Base-by-base conservation (phyloP, 2,797 vertebrate species). In the Pangasius larnaudii region DNA sequence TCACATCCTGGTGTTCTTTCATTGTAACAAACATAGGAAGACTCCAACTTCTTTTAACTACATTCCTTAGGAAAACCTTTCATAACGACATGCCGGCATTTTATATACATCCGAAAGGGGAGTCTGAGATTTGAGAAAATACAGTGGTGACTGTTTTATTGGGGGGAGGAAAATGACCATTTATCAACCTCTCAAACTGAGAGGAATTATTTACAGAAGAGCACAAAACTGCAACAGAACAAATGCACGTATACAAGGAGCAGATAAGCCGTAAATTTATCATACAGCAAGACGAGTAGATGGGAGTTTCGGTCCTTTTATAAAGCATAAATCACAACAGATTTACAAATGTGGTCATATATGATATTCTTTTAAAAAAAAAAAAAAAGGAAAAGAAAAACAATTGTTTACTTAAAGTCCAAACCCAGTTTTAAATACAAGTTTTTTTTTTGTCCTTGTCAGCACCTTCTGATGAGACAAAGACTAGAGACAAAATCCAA, bases 291-390 rank as follows among this genome's bases (percentile, higher is more conserved):
- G 91, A 92, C 91, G 88, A 88, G 90, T 75, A 89, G 92, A 93
- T 86, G 84, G 85, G 69, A 88, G 53, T 92, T 92, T 94, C 86
- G 77, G 90, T 92, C 91, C 88, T 92, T 95, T 94, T 94, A 95
- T 93, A 95, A 96, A 95, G 95, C 91, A 95, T 94, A 90, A 90
- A 91, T 95, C 95, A 96, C 95, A 95, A 95, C 93, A 95, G 94
- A 94, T 96, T 94, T 96, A 96, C 96, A 95, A 95, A 96, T 91
- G 91, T 94, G 92, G 93, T 93, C 94, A 95, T 90, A 88, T 85
- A 91, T 92, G 89, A 94, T 91, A 93, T 90, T 88, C 75, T 93
- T 94, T 94, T 92, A 82, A 90, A 89, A 82, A 88, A 84, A 88
- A 88, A 92, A 93, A 89, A 86, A 87, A 90, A 90, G 42, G 90